These are phyloP conservation scores for Hystrix cristata DNA, from an alignment of 2,113 vertebrate genomes.

Conservation along the genomic window DNA sequence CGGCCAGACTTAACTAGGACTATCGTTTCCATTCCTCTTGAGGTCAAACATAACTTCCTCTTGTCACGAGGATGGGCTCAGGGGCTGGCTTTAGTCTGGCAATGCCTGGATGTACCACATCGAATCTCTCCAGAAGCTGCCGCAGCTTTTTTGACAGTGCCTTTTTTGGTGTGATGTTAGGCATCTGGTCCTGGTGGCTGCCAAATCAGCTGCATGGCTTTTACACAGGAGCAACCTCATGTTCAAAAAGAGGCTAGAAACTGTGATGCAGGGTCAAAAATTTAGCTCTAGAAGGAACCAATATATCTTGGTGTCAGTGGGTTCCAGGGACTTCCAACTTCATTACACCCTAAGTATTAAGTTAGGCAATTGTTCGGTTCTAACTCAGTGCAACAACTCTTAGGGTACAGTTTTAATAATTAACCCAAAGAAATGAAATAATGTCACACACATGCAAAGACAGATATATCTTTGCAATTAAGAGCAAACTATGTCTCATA, in stretches of 20 bases:
- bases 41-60: not conserved
- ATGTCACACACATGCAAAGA: not conserved
- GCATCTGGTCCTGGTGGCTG: not conserved
- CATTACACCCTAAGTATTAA: not conserved
- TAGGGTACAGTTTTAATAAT: constrained; percentile 61
- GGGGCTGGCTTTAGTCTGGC: not conserved
- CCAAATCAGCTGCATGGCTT: not conserved
- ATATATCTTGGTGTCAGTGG: not conserved
- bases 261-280: not conserved
- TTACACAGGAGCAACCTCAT: not conserved
- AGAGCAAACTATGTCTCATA: not conserved
- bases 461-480: constrained; percentile 24
- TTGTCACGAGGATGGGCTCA: not conserved
- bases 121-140: not conserved
- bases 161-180: not conserved
- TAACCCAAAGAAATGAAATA: constrained; percentile 52
- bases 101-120: not conserved
- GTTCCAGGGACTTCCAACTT: not conserved
- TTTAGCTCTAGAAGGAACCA: constrained; percentile 1
- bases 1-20: not conserved
- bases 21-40: not conserved
- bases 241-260: not conserved
- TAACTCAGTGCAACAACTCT: constrained; percentile 44
- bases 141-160: not conserved
- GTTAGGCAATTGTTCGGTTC: not conserved